Percentiles rank a stretch among this genome's conserved stretches.
Conservation (phyloP, 2,888 invertebrate genomes). For the Sinotaia quadrata region DNA sequence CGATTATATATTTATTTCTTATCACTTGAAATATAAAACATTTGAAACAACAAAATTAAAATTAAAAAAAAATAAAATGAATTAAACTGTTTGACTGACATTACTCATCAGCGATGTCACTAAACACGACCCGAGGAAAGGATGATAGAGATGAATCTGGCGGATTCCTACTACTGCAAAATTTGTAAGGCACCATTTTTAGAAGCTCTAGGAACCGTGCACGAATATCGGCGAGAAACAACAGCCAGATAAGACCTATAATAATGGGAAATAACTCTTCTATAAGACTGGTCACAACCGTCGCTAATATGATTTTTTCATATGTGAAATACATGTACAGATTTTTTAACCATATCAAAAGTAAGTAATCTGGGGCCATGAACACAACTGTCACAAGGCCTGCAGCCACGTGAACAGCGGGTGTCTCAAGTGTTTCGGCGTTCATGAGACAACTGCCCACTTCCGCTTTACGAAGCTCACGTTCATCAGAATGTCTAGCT, state of each 20-base stretch:
- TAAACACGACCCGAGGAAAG: too few relatives aligned
- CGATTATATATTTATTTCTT: too few relatives aligned
- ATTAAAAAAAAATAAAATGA: too few relatives aligned
- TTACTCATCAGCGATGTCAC: too few relatives aligned
- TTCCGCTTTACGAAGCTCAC: too few relatives aligned
- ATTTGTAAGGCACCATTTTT: not conserved
- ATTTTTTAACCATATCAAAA: not conserved
- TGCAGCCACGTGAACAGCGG: slow-evolving; percentile 18
- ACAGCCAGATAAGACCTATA: slow-evolving; percentile 2
- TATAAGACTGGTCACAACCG: not conserved
- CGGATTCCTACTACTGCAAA: not conserved
- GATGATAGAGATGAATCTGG: too few relatives aligned
- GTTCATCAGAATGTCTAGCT: not conserved
- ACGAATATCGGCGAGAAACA: not conserved
- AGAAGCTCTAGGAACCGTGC: not conserved
- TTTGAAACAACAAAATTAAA: too few relatives aligned
- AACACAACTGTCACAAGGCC: not conserved
- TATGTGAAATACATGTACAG: not conserved
- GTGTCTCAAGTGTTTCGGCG: not conserved
- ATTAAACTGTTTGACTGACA: too few relatives aligned
- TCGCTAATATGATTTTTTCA: too few relatives aligned
- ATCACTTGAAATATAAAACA: too few relatives aligned
- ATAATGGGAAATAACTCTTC: slow-evolving; percentile 4
- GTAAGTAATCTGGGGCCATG: not conserved
- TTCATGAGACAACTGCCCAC: not conserved